Base-by-base conservation (phyloP, 2,113 vertebrate genomes). In the Desmodus rotundus region DNA sequence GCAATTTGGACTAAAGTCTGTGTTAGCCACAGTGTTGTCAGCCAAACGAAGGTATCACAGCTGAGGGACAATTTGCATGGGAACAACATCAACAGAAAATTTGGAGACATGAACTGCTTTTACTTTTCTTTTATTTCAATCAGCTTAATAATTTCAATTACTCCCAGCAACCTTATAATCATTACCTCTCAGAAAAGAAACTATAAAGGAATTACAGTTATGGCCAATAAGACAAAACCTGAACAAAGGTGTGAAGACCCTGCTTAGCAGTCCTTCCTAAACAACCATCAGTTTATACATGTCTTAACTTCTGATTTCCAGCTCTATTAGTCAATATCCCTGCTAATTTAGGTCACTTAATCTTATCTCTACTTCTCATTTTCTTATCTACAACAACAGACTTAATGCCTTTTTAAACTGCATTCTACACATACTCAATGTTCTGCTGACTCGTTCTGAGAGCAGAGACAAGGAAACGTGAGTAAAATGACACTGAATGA, bases 341-440 rank as follows among this genome's bases (percentile, higher is more conserved):
- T 96, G 28, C 43, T 93, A 81, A 92, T 67, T 89, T 91, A 74
- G n/a, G 43, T 86, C 5, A 47, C 28, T 87, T 92, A 54, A 88
- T 87, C 4, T 68, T 91, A 84, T 89, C 36, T 74, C 33, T 84
- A 17, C 16, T 47, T 12, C 43, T 70, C 31, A 65, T 19, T 63
- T 54, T 96, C 89, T 81, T 87, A 73, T 93, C 65, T 91, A 56
- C 8, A 50, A 56, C 15, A 65, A 90, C 10, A 72, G 67, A 92
- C 56, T 58, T 33, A 63, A 6, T 19, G 20, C 11, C 19, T 50
- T 94, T 89, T 82, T 77, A 36, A 81, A 70, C n/a, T 81, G 56
- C 56, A 45, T 94, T 87, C 38, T 83, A 38, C 41, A 84, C n/a
- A 86, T 38, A 86, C 12, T 65, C 86, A 86, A 52, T 72, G 15